Evolutionary conservation across 1,140 invertebrate species (phyloP), one percentile per base, ranked within the genome.

Genomic region (Zaprionus ghesquierei): DNA sequence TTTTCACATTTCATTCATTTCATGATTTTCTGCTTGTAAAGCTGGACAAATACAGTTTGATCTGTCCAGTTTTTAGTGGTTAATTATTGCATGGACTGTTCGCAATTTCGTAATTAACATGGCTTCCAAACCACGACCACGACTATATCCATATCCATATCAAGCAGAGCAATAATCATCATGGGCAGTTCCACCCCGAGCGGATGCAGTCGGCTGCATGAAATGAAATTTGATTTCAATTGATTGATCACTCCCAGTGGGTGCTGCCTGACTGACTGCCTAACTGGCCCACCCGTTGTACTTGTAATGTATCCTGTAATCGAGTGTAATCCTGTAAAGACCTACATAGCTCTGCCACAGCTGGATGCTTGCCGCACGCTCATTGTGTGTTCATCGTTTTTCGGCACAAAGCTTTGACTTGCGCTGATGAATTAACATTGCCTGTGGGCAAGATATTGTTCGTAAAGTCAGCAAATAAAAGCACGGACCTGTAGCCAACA

Each of bases 201-300:
- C 20, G 29, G 38, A 41, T 41, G 27, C 76, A 79, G 33, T 87
- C 59, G 69, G 27, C 49, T 56, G 76, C 25, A 82, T 69, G 60
- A 69, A 79, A 90, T 90, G 71, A 79, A 89, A 81, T 89, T 81
- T 89, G 77, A 82, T 75, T 73, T 69, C 75, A 81, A 71, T 79
- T 89, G 89, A 91, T 91, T 91, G 89, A 91, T 91, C 89, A 91
- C 75, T 77, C 89, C 89, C 89, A 81, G 81, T 77, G 89, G 89
- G 89, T 77, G 76, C 50, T 13, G 31, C 44, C 23, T 53, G 49
- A n/a, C 49, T 12, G 33, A 33, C 35, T 46, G 74, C 49, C 51
- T 12, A n/a, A 25, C 20, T 22, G 44, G 15, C 56, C 82, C 78
- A 72, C 78, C 82, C 79, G 84, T 76, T 33, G 69, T 54, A 65